Evolutionary conservation across 2,888 invertebrate species (phyloP), one percentile per base, ranked within the genome.

Genomic region (Rambutsinella grinnellia): DNA sequence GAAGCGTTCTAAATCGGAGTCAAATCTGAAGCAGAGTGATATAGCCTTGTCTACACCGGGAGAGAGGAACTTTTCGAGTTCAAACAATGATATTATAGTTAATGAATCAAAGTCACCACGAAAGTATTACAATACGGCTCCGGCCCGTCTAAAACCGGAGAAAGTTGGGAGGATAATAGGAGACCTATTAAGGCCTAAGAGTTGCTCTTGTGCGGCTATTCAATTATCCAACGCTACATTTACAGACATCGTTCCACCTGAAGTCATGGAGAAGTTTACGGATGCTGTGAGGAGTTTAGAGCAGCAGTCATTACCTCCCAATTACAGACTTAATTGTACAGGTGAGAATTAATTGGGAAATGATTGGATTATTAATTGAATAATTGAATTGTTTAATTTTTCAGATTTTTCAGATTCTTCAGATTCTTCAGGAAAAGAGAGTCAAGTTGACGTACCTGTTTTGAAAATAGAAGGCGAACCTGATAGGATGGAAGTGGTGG

Each of bases 1-100:
- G 76, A 84, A 84, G 51, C 90, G 96, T 81, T 95, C 96, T 71
- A 96, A 96, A 88, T 97, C 96, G 76, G 96, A 96, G 87, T 96
- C 95, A 58, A 95, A 95, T 87, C 87, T 95, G 68, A 94, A 94
- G 87, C 91, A 91, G 58, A 92, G 92, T 2, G 82, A 84, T 72
- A 80, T 82, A 19, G 75, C 79, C 26, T 58, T 83, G 44, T 71
- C 81, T 2, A 75, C 79, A 57, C 70, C 78, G 26, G 78, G 81
- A 46, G 81, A 82, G 36, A 65, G 74, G 58, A 76, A 76, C 53
- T 67, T 81, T 49, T 81, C 81, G 17, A 80, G 79, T 61, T 82
- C 83, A 44, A 83, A 78, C 67, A 81, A 78, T 67, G 76, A 81
- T 80, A 75, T 81, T 75, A 79, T 78, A 36, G 69, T 77, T 61